A percentile compares a stretch with the other conserved stretches of the same genome.
Conservation (phyloP, 2,888 invertebrate genomes). For the Cerceris rybyensis region DNA sequence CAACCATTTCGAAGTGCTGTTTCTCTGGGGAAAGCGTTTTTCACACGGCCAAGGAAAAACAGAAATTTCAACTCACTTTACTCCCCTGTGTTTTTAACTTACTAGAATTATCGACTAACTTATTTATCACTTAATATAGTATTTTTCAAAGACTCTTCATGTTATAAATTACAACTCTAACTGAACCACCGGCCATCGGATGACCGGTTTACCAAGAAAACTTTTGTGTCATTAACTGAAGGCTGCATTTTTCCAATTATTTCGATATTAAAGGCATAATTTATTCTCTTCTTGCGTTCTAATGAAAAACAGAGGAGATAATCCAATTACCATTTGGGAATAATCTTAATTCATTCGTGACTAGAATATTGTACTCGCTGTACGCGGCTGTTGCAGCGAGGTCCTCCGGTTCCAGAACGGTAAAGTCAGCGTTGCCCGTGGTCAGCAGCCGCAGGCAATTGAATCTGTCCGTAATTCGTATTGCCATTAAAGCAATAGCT, state of each 20-base stretch:
- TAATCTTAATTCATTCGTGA: constrained; percentile 87
- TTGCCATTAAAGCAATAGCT: background rate
- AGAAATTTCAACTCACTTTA: background rate
- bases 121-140: no score
- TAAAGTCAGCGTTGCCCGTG: constrained; percentile 91
- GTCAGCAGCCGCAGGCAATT: constrained; percentile 91
- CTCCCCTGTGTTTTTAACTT: background rate
- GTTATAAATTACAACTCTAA: no score
- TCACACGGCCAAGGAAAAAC: background rate
- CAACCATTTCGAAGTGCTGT: constrained; percentile 83
- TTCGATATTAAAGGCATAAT: no score
- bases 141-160: no score
- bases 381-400: constrained; percentile 88
- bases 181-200: no score
- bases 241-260: no score
- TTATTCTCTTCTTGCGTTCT: no score
- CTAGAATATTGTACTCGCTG: constrained; percentile 86
- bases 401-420: constrained; percentile 92
- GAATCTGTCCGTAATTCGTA: constrained; percentile 83
- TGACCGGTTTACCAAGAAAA: no score
- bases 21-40: constrained; percentile 34
- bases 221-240: no score
- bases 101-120: no score
- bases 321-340: constrained; percentile 81
- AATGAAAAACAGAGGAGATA: background rate